Conservation (phyloP, 2,797 vertebrate species). For the Zenarchopterus dispar region DNA sequence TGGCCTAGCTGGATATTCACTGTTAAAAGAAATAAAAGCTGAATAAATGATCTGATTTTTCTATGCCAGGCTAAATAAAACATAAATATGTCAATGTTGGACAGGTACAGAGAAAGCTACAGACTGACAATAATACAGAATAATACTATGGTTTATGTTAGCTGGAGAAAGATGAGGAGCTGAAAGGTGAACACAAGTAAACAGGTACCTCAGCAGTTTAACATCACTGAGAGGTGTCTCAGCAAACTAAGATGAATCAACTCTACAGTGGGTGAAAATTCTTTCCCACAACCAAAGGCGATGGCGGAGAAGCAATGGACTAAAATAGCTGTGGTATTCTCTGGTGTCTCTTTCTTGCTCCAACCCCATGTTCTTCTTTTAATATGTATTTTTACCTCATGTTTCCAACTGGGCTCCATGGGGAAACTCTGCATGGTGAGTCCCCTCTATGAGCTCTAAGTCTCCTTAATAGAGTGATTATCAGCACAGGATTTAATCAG, state of each 20-base stretch:
- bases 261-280: conserved; percentile 48
- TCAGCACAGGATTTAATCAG: conserved; percentile 69
- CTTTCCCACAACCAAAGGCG: conserved; percentile 39
- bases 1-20: conserved; percentile 25
- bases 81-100: conserved; percentile 42
- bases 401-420: conserved; percentile 20
- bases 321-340: conserved; percentile 15
- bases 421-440: conserved; percentile 23
- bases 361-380: neutral
- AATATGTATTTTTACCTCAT: conserved; percentile 3
- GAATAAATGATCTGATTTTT: conserved; percentile 54
- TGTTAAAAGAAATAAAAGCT: conserved; percentile 51
- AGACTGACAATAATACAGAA: conserved; percentile 56
- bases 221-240: conserved; percentile 66
- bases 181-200: conserved; percentile 67
- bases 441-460: conserved; percentile 43
- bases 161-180: conserved; percentile 71
- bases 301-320: conserved; percentile 9
- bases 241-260: conserved; percentile 76
- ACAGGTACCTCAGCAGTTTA: conserved; percentile 76
- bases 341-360: conserved; percentile 21
- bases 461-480: conserved; percentile 63
- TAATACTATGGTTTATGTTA: conserved; percentile 76
- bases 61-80: conserved; percentile 44
- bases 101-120: conserved; percentile 31